Evolutionary conservation across 2,113 vertebrate species (phyloP), one percentile per base, ranked within the genome.

Genomic region (Pseudorhombus dupliciocellatus): DNA sequence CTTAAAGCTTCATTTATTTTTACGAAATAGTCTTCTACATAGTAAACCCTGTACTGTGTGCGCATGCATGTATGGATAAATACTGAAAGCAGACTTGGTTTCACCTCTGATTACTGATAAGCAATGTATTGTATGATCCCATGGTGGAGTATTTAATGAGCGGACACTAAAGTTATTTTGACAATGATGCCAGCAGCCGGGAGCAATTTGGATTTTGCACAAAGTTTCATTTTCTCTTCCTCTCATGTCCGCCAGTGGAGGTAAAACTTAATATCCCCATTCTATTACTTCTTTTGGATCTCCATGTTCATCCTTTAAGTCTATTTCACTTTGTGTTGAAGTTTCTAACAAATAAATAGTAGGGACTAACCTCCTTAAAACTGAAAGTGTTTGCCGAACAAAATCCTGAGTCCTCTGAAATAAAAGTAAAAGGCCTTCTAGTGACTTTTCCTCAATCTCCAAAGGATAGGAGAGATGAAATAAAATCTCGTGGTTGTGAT

Each of bases 401-500:
- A 24, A 66, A 74, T 20, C 46, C 66, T 58, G 70, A 11, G 74
- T 81, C 57, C 44, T 68, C 72, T 54, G 57, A 69, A 64, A 66
- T 56, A 46, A 70, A 66, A 71, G 40, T 24, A 42, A 71, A 66
- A 78, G 37, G n/a, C 26, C 22, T 51, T 72, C 16, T 50, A 25
- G 37, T 46, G 68, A 66, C 21, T 65, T 79, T 75, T 71, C 55
- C 42, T 64, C 37, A 20, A 15, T 75, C 75, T 79, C 30, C 58
- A 74, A 81, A 73, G 61, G 58, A 62, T 67, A 54, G 14, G 26
- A 52, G 28, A 51, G 63, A 81, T 87, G 31, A 79, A 79, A 80
- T 82, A 61, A 67, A 65, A 86, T 71, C 48, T 64, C 59, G 61
- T 60, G 44, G 70, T 51, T 73, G 73, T 83, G 83, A 81, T 76